A percentile compares a stretch with the other conserved stretches of the same genome.
Evolutionary conservation across 2,113 vertebrate genomes (phyloP).

Genomic region (Azemiops feae): DNA sequence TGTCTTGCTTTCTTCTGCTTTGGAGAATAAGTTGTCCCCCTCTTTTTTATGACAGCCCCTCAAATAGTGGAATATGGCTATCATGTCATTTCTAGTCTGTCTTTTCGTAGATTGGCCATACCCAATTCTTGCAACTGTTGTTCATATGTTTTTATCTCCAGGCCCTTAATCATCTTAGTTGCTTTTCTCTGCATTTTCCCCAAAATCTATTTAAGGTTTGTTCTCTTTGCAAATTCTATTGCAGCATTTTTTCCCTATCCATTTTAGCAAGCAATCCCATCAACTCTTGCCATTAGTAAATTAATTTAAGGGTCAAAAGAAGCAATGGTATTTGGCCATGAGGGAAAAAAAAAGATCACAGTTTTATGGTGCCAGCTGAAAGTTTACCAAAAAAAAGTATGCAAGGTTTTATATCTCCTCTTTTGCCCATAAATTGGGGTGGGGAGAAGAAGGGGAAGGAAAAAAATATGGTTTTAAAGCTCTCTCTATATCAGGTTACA

Average conservation of each 20-base stretch:
- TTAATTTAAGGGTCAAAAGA: slow-evolving; percentile 10
- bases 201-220: not conserved
- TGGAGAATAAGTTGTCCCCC: no score
- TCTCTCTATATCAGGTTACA: not conserved
- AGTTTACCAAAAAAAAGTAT: not conserved
- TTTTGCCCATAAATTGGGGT: not conserved
- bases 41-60: no score
- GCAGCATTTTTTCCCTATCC: not conserved
- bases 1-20: no score
- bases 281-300: not conserved
- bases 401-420: not conserved
- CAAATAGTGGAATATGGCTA: no score
- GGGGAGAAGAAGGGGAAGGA: not conserved
- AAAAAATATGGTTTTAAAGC: not conserved
- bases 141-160: no score
- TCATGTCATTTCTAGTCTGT: no score
- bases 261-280: not conserved
- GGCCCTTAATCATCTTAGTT: no score
- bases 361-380: not conserved
- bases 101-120: no score
- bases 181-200: no score
- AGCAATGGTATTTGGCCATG: not conserved
- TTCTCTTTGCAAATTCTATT: not conserved
- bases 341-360: not conserved
- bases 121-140: no score